Evolutionary conservation across 2,888 invertebrate genomes (phyloP).

Genomic region (Steinernema hermaphroditum): DNA sequence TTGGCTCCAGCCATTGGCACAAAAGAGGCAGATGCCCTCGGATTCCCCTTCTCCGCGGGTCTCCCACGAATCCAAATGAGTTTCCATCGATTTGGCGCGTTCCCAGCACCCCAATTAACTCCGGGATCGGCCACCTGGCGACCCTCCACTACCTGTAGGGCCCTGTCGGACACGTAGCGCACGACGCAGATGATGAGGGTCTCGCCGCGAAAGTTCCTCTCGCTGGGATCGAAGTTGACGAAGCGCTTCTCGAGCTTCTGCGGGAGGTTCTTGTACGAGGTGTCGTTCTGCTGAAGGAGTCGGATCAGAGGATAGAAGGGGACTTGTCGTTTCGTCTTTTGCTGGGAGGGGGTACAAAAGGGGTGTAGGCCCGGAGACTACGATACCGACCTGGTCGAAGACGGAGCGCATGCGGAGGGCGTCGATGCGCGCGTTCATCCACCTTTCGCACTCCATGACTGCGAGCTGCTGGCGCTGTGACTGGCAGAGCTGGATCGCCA

Average conservation of each 20-base stretch:
- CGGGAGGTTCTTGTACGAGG: conserved; percentile 17
- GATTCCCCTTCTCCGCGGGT: neutral
- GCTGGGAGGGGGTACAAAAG: too few relatives aligned
- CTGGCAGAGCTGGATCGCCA: neutral
- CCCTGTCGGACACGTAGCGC: conserved; percentile 32
- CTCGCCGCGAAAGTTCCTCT: conserved; percentile 32
- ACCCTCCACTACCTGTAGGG: conserved; percentile 29
- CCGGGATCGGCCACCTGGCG: too few relatives aligned
- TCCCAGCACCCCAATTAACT: conserved; percentile 18
- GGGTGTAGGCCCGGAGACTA: too few relatives aligned
- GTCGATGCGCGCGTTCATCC: conserved; percentile 51
- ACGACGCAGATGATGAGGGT: conserved; percentile 34
- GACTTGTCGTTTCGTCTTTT: too few relatives aligned
- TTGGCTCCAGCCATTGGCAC: neutral
- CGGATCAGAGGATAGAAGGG: neutral
- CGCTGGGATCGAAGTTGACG: conserved; percentile 27
- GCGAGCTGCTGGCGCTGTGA: conserved; percentile 28
- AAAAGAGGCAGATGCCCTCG: too few relatives aligned
- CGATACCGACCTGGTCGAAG: conserved; percentile 9
- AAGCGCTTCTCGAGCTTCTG: conserved; percentile 20
- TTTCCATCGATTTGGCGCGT: conserved; percentile 11
- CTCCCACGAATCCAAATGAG: conserved; percentile 9
- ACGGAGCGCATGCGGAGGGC: conserved; percentile 23
- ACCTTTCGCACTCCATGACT: conserved; percentile 67
- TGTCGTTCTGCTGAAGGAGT: conserved; percentile 15